phyloP scores from a whole-genome alignment of 2,113 vertebrate species.

The Phyllostomus discolor region DNA sequence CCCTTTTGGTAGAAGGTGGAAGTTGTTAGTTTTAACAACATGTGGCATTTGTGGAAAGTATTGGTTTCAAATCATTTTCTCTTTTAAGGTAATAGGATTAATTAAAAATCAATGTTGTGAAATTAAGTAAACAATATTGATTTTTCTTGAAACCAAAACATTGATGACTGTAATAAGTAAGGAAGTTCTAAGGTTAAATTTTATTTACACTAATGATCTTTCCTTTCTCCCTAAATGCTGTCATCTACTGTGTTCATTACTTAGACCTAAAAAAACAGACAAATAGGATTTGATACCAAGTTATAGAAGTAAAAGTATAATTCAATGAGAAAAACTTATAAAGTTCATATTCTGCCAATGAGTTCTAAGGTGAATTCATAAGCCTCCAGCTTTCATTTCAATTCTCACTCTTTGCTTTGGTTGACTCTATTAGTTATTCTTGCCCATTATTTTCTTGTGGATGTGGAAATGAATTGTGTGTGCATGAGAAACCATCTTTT shows the following conservation, averaged over 20 bases:
- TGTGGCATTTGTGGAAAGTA: background rate
- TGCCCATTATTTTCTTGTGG: constrained; percentile 20
- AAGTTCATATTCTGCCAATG: background rate
- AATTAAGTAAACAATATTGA: background rate
- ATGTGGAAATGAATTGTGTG: constrained; percentile 6
- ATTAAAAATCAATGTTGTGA: constrained; percentile 11
- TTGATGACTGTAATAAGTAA: background rate
- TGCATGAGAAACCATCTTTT: constrained; percentile 47
- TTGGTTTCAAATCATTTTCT: background rate
- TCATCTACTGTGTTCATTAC: background rate
- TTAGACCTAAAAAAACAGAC: background rate
- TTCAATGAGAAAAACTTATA: background rate
- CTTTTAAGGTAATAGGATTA: background rate
- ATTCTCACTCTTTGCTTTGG: background rate
- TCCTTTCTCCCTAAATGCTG: background rate
- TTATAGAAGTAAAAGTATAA: constrained; percentile 26
- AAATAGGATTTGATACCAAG: background rate
- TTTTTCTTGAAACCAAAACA: background rate
- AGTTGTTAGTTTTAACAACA: background rate
- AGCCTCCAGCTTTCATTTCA: constrained; percentile 39
- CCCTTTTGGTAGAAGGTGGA: background rate
- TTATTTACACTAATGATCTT: background rate
- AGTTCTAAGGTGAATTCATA: constrained; percentile 1
- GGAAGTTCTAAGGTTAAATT: background rate
- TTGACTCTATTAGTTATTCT: constrained; percentile 24